Base-by-base conservation (phyloP, 53 echinoderm and acorn worm species). In the Stichopus horrens region DNA sequence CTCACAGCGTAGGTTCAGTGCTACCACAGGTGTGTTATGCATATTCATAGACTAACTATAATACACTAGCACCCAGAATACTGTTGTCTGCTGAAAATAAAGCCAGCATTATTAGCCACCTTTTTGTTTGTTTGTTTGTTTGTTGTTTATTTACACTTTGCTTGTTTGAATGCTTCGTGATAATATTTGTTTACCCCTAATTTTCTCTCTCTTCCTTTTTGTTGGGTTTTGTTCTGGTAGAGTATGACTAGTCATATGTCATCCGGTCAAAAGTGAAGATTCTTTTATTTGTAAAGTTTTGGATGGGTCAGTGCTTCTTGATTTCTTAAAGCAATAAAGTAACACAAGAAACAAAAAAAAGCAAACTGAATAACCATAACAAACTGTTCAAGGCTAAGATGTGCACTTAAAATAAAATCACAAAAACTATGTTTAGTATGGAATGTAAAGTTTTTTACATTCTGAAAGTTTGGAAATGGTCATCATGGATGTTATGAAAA, bases 1-100 rank as follows among this genome's bases (percentile, higher is more conserved):
- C 81, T n/a, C 57, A 55, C 81, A 81, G 81, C 81, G 81, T 81
- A 81, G 76, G 76, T n/a, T 56, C 58, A 57, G 57, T 57, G 52
- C 58, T 56, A 56, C 16, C 5, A 8, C 58, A 56, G 57, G 58
- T 56, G 81, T 75, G 75, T 81, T 55, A 55, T 58, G 58, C 56
- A 81, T 81, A 81, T 58, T 81, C 18, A 54, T 56, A n/a, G 53
- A 81, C 81, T 81, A 81, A 81, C 22, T 14, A 81, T 18, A 55
- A 81, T 10, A 57, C 81, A 81, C 58, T 11, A 79, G 54, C 7
- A 79, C 56, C 55, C 4, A 56, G 57, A 76, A 54, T 56, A 81
- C 19, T 54, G 57, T 57, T 56, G 21, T 56, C 81, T 81, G 23
- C 71, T 71, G 18, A 7, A 13, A 71, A 71, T 71, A 13, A 63